phyloP scores from a whole-genome alignment of 2,888 invertebrate genomes.

The Drosophila borborema region DNA sequence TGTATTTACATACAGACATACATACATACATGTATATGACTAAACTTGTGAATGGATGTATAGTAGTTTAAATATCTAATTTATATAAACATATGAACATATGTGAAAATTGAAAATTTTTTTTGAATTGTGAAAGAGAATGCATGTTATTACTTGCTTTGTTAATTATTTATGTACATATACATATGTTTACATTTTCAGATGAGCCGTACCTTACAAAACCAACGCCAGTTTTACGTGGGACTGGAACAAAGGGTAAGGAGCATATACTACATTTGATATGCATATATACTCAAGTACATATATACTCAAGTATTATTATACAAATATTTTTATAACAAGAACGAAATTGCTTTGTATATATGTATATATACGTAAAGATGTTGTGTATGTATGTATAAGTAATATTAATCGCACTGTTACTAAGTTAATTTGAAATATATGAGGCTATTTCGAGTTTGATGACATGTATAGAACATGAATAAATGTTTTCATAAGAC shows the following conservation, averaged over 20 bases:
- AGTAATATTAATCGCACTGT: neutral
- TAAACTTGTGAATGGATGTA: too few relatives aligned
- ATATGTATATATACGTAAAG: neutral
- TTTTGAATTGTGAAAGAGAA: too few relatives aligned
- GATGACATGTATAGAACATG: neutral
- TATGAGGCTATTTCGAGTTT: neutral
- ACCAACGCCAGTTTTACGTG: conserved; percentile 80
- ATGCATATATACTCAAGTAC: neutral
- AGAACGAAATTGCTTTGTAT: neutral
- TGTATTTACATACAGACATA: too few relatives aligned
- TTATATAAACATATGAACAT: too few relatives aligned
- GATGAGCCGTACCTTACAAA: conserved; percentile 75
- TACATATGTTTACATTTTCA: conserved; percentile 42
- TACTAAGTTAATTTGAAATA: neutral
- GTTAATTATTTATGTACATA: neutral
- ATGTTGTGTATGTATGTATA: conserved; percentile 1
- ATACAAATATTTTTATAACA: neutral
- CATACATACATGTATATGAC: too few relatives aligned
- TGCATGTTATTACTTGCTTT: neutral
- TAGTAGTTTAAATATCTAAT: too few relatives aligned
- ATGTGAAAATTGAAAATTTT: too few relatives aligned
- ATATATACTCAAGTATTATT: neutral
- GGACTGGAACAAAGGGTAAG: conserved; percentile 77
- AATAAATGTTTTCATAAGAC: too few relatives aligned
- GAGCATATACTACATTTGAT: conserved; percentile 1